phyloP scores from a whole-genome alignment of 2,113 vertebrate species.

The Cephalopterus ornatus region DNA sequence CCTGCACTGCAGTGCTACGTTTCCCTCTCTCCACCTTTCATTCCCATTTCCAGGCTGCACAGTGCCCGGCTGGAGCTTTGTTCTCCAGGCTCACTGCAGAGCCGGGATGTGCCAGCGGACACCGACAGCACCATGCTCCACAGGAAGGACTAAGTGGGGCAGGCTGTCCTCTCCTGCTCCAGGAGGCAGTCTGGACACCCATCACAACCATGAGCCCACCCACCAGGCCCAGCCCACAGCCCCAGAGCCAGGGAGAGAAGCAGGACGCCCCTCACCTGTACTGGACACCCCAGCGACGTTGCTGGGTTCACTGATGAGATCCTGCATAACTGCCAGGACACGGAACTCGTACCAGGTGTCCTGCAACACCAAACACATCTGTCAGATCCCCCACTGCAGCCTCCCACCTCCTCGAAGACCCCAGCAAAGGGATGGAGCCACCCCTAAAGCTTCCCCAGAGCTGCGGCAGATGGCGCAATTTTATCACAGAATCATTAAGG shows the following conservation, averaged over 20 bases:
- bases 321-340: constrained; percentile 98
- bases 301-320: constrained; percentile 98
- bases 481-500: not conserved
- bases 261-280: constrained; percentile 79
- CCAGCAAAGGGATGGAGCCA: fast-evolving
- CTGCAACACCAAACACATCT: constrained; percentile 62
- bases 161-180: not conserved
- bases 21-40: constrained; percentile 17
- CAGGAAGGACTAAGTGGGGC: not conserved
- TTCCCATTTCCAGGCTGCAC: not conserved
- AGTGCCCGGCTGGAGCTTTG: not conserved
- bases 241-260: not conserved
- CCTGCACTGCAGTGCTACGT: constrained; percentile 34
- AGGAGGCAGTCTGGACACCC: not conserved
- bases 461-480: not conserved
- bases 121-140: fast-evolving
- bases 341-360: constrained; percentile 99
- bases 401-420: not conserved
- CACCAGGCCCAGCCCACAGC: not conserved
- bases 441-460: not conserved
- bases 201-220: fast-evolving
- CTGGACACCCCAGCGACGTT: constrained; percentile 97
- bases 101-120: not conserved
- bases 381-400: not conserved
- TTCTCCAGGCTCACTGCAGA: not conserved